phyloP scores from a whole-genome alignment of 2,797 vertebrate genomes.

The Apogon talboti region DNA sequence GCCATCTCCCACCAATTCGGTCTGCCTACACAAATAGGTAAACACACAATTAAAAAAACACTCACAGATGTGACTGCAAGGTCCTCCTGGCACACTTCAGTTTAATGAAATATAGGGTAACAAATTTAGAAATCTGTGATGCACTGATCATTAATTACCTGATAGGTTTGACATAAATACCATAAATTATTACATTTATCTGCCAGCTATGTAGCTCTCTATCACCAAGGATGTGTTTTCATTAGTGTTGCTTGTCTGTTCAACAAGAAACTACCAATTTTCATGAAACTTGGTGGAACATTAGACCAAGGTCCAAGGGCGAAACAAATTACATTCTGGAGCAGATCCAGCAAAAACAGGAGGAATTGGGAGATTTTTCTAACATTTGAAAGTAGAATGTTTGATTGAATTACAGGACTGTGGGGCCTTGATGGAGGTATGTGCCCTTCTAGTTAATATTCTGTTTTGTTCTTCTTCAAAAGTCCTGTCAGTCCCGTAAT shows the following conservation, averaged over 20 bases:
- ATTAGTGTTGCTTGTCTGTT: too few relatives aligned
- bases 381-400: too few relatives aligned
- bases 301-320: too few relatives aligned
- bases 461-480: conserved; percentile 26
- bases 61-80: conserved; percentile 6
- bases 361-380: too few relatives aligned
- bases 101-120: not conserved
- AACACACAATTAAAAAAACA: conserved; percentile 20
- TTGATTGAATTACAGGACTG: too few relatives aligned
- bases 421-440: too few relatives aligned
- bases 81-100: not conserved
- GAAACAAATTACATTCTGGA: too few relatives aligned
- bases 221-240: too few relatives aligned
- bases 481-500: conserved; percentile 41
- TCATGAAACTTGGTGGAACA: too few relatives aligned
- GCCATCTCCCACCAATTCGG: conserved; percentile 7
- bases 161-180: not conserved
- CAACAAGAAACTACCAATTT: too few relatives aligned
- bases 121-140: not conserved
- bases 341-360: too few relatives aligned
- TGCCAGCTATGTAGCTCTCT: too few relatives aligned
- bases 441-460: conserved; percentile 36
- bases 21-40: conserved; percentile 18
- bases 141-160: not conserved
- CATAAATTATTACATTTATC: not conserved